Evolutionary conservation across 2,797 vertebrate species (phyloP), one percentile per base, ranked within the genome.

Genomic region (Gobio occitaniae): DNA sequence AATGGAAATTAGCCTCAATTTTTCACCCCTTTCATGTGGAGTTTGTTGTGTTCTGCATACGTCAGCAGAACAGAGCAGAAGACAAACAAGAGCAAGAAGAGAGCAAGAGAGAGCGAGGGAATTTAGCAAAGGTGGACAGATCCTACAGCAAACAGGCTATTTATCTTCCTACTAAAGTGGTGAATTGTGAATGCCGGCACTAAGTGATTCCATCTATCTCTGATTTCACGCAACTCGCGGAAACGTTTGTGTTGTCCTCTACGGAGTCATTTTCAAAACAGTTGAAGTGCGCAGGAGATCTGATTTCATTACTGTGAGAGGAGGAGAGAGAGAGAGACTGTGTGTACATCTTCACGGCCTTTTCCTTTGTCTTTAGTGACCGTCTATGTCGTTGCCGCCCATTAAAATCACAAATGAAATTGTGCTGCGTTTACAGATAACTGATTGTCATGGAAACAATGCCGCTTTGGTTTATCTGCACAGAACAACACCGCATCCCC

Each of bases 51-150:
- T 90, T 89, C 2, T 89, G 91, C 90, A 90, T 80, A 83, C 78
- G 86, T 91, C 92, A 92, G 90, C 91, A 90, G 29, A 90, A 91
- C 36, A 82, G 68, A 80, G 21, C 59, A 17, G 71, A 47, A 56
- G 44, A 19, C 44, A 44, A 77, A 54, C 25, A 38, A 81, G 52
- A 79, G 17, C 29, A 47, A 11, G 59, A 68, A 88, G 72, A 80
- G 54, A 63, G 54, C 54, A 59, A 38, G 66, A 69, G 81, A 56
- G 38, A 36, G 68, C 21, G 16, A 17, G 13, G 76, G 72, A 84
- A 76, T 66, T 66, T 80, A 83, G 74, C 80, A 80, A 72, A 80
- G 66, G 86, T 69, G 70, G 69, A 87, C 54, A 25, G 48, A n/a
- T 61, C 82, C 61, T 7, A 25, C 19, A 76, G 38, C 74, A 59